phyloP scores from a whole-genome alignment of 1,140 invertebrate genomes.

The Phymorhynchus buccinoides region DNA sequence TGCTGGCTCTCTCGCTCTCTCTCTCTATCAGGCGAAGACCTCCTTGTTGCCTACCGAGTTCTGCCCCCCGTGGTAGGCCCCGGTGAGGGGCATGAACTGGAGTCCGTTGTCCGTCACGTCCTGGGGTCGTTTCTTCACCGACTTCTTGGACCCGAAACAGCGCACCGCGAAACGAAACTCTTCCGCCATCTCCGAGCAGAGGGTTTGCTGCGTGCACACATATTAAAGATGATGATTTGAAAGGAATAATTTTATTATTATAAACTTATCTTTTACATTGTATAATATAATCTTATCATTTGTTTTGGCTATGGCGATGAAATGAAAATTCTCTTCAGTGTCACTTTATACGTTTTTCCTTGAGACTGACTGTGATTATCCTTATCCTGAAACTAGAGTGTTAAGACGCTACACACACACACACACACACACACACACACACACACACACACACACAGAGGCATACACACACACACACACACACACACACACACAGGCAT shows the following conservation, averaged over 20 bases:
- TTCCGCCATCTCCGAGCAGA: slow-evolving; percentile 96
- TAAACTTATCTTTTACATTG: no score
- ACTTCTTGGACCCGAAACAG: slow-evolving; percentile 81
- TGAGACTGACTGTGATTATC: no score
- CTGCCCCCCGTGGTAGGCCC: slow-evolving; percentile 41
- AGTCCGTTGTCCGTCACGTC: slow-evolving; percentile 68
- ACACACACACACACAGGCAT: slow-evolving; percentile 23
- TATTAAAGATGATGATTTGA: no score
- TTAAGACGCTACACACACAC: background rate
- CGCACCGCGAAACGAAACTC: slow-evolving; percentile 93
- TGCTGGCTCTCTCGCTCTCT: background rate
- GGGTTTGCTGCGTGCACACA: slow-evolving; percentile 87
- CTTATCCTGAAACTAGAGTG: no score
- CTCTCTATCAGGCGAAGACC: slow-evolving; percentile 54
- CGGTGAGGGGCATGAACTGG: slow-evolving; percentile 62
- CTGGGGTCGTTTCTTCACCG: slow-evolving; percentile 56
- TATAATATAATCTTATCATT: no score
- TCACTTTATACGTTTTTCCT: no score
- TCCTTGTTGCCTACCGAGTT: slow-evolving; percentile 58
- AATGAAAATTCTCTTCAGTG: no score
- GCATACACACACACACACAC: slow-evolving; percentile 26
- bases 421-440: background rate
- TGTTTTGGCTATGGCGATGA: no score
- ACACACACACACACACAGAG: slow-evolving; percentile 14
- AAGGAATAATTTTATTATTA: no score